Conservation (phyloP, 2,113 vertebrate genomes). For the Panthera tigris region DNA sequence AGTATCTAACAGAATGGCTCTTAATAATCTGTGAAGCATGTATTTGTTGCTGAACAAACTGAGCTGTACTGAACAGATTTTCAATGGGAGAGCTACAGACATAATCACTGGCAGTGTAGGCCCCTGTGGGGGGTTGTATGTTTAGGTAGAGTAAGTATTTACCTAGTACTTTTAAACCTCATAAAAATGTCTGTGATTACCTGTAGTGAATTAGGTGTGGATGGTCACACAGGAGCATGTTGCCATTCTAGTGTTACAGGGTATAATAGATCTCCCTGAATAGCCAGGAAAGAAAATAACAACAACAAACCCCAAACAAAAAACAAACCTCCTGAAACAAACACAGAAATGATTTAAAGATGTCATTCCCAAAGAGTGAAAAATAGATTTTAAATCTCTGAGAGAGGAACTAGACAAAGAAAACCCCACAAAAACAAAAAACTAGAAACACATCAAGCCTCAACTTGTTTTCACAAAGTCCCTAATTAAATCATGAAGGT, state of each 20-base stretch:
- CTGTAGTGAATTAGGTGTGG: background rate
- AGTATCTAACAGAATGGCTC: background rate
- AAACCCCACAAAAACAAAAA: background rate
- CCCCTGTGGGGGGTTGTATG: background rate
- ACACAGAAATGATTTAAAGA: background rate
- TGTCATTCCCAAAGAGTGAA: background rate
- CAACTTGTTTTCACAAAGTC: conserved; percentile 47
- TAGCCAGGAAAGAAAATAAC: background rate
- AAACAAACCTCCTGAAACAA: background rate
- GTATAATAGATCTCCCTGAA: background rate
- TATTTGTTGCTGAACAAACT: background rate
- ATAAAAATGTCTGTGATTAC: background rate
- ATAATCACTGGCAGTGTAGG: background rate
- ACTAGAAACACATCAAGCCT: background rate
- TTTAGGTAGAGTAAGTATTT: background rate
- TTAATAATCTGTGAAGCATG: background rate
- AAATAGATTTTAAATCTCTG: background rate
- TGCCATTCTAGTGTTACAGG: background rate
- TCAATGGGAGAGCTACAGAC: background rate
- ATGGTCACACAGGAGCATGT: background rate
- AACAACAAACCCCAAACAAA: background rate
- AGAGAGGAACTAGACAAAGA: background rate
- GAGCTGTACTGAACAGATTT: background rate
- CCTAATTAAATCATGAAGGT: background rate
- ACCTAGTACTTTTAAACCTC: background rate